Conservation (phyloP, 23 tunicate species). For the Botrylloides violaceus region DNA sequence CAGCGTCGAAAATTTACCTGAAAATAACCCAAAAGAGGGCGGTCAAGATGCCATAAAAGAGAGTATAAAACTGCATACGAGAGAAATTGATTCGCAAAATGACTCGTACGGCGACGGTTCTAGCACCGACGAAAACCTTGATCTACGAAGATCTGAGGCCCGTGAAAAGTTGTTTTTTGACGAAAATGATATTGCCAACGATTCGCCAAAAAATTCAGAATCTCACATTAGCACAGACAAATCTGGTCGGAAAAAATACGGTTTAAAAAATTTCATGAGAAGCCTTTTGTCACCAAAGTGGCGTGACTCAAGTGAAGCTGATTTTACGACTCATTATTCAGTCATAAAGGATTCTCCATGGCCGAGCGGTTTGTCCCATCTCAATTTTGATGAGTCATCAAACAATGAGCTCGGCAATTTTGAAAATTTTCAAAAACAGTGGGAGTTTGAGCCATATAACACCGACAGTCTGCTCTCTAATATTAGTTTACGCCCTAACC, state of each 20-base stretch:
- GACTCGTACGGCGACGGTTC: neutral
- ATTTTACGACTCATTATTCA: neutral
- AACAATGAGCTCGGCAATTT: too few species aligned
- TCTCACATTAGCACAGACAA: neutral
- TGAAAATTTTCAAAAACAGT: too few species aligned
- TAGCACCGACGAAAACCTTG: neutral
- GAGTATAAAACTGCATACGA: too few species aligned
- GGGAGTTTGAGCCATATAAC: too few species aligned
- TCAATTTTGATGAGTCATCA: neutral
- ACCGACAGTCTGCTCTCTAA: too few species aligned
- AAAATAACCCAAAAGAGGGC: too few species aligned
- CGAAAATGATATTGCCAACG: neutral
- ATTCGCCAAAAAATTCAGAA: neutral
- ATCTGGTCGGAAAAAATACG: neutral
- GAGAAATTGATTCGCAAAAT: too few species aligned
- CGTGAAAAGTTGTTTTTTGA: neutral
- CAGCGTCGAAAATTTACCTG: neutral
- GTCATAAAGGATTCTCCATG: neutral
- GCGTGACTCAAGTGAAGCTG: neutral
- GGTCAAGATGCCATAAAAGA: too few species aligned
- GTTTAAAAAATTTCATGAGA: neutral
- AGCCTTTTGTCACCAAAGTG: neutral
- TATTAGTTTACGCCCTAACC: too few species aligned
- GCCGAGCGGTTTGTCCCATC: neutral
- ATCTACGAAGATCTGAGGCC: too few species aligned